Conservation (phyloP, 2,113 vertebrate species). For the Pedetes capensis region DNA sequence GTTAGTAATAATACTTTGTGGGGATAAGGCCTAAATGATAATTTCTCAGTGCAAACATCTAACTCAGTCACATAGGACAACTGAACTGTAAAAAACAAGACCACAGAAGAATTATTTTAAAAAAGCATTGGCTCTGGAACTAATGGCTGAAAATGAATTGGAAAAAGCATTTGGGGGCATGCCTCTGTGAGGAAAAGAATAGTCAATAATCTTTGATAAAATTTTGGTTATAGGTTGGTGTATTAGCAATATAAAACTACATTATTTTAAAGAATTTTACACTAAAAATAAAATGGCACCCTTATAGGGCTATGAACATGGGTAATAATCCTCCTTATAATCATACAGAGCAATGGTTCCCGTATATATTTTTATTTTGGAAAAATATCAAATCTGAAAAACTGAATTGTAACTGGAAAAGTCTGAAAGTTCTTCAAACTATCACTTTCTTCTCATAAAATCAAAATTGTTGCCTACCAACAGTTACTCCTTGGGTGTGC, state of each 20-base stretch:
- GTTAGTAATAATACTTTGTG: constrained; percentile 32
- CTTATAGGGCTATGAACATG: constrained; percentile 25
- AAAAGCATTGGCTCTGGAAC: constrained; percentile 41
- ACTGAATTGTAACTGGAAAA: neutral
- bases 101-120: constrained; percentile 10
- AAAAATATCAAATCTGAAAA: neutral
- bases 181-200: constrained; percentile 56
- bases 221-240: constrained; percentile 46
- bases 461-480: neutral
- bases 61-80: neutral
- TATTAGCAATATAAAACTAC: constrained; percentile 69
- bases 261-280: constrained; percentile 53
- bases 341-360: constrained; percentile 40
- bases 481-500: neutral
- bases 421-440: neutral
- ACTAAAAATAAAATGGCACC: constrained; percentile 47
- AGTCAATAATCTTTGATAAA: constrained; percentile 61
- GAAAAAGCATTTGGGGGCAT: constrained; percentile 37
- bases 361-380: constrained; percentile 39
- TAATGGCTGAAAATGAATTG: neutral
- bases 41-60: constrained; percentile 50
- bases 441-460: constrained; percentile 36
- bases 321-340: neutral
- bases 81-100: constrained; percentile 43
- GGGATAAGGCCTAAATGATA: constrained; percentile 8